Evolutionary conservation across 2,797 vertebrate species (phyloP).

Genomic region (Myotis pilosus): DNA sequence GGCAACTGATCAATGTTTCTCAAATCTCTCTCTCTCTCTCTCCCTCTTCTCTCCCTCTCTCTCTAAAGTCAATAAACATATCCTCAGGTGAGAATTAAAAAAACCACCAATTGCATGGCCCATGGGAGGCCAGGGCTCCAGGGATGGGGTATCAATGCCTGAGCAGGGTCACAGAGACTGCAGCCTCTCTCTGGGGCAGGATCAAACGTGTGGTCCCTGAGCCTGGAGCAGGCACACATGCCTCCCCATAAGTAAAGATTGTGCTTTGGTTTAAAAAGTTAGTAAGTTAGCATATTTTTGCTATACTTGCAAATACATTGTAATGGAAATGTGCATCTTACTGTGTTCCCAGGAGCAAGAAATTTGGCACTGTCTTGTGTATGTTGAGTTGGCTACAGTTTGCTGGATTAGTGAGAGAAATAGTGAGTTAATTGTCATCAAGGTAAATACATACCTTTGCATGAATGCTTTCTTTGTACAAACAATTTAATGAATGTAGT

Average conservation of each 20-base stretch:
- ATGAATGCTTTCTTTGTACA: not conserved
- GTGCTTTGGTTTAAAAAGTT: not conserved
- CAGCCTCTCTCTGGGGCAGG: not conserved
- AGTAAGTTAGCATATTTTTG: not conserved
- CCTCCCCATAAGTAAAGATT: not conserved
- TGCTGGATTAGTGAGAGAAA: not conserved
- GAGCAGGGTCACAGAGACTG: not conserved
- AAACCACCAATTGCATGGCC: not conserved
- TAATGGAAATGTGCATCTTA: not conserved
- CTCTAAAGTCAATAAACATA: not conserved
- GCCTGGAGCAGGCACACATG: not conserved
- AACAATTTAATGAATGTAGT: not conserved
- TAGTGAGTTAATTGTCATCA: slow-evolving; percentile 36
- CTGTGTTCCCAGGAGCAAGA: not conserved
- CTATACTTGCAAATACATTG: not conserved
- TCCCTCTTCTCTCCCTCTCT: not conserved
- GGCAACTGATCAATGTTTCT: not conserved
- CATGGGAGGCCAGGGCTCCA: not conserved
- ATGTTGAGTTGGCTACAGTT: not conserved
- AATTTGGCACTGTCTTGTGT: not conserved
- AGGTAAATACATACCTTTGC: slow-evolving; percentile 50
- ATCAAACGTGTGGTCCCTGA: not conserved
- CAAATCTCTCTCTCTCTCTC: too few relatives aligned
- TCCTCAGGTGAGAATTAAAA: not conserved
- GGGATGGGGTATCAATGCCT: not conserved